A percentile compares a stretch with the other conserved stretches of the same genome.
These are phyloP conservation scores for Trichomalopsis sarcophagae DNA, from an alignment of 1,140 invertebrate species.

Conservation along the genomic window DNA sequence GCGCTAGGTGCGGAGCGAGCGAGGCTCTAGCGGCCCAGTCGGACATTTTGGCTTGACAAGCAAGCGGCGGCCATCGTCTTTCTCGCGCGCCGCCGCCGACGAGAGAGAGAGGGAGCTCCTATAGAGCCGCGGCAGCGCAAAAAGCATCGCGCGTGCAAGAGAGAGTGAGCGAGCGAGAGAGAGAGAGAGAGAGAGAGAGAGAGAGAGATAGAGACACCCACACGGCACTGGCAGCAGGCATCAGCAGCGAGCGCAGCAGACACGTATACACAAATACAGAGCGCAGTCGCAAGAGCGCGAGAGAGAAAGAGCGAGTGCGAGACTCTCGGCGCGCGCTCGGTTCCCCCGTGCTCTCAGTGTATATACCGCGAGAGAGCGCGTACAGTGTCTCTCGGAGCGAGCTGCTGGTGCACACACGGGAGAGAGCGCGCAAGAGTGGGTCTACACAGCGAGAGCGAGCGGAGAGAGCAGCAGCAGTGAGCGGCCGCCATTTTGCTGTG, in stretches of 20 bases:
- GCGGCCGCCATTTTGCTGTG: slow-evolving; percentile 47
- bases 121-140: slow-evolving; percentile 39
- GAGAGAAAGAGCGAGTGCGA: slow-evolving; percentile 21
- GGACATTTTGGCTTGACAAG: not conserved
- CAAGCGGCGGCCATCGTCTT: not conserved
- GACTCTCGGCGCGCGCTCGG: slow-evolving; percentile 9
- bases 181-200: slow-evolving; percentile 36
- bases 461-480: slow-evolving; percentile 37
- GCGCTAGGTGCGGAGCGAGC: not conserved
- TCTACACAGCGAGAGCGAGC: slow-evolving; percentile 16
- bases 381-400: not conserved
- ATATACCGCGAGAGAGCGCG: not conserved
- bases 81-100: not conserved
- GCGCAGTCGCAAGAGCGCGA: slow-evolving; percentile 5
- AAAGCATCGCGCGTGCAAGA: slow-evolving; percentile 25
- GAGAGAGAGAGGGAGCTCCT: not conserved
- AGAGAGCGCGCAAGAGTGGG: not conserved
- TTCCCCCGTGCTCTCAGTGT: slow-evolving; percentile 1
- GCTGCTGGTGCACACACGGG: not conserved
- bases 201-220: slow-evolving; percentile 15
- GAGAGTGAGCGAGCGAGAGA: not conserved
- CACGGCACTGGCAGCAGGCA: not conserved
- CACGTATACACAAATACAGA: slow-evolving; percentile 13
- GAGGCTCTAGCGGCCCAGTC: not conserved
- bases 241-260: not conserved